phyloP scores from a whole-genome alignment of 1,140 invertebrate genomes.

The Euglossa dilemma region DNA sequence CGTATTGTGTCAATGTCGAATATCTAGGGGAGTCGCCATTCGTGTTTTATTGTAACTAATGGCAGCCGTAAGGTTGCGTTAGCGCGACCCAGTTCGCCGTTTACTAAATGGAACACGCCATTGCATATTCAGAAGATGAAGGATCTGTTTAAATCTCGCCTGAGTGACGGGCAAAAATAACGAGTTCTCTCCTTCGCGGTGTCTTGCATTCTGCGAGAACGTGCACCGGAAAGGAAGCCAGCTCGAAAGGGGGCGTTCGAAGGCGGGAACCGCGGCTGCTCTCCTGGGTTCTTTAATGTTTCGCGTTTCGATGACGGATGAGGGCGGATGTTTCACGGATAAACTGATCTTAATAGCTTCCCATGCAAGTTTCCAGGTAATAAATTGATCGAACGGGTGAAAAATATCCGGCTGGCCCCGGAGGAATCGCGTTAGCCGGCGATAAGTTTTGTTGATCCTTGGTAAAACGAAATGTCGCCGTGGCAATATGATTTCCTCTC shows the following conservation, averaged over 20 bases:
- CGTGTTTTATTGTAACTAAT: constrained; percentile 38
- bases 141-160: constrained; percentile 11
- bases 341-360: background rate
- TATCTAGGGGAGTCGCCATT: background rate
- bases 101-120: constrained; percentile 25
- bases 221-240: background rate
- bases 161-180: constrained; percentile 19
- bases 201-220: background rate
- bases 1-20: constrained; percentile 45
- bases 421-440: background rate
- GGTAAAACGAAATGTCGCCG: background rate
- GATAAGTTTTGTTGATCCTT: background rate
- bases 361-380: no score
- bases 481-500: no score
- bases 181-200: background rate
- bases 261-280: background rate
- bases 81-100: constrained; percentile 17
- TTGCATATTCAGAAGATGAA: constrained; percentile 39
- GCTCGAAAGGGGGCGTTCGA: background rate
- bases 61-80: constrained; percentile 15
- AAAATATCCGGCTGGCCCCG: background rate
- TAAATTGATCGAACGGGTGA: background rate
- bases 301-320: constrained; percentile 3
- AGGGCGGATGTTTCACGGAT: background rate
- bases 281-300: background rate